Percentiles rank a stretch among this genome's conserved stretches.
Conservation (phyloP, 2,113 vertebrate species). For the Hepsetus odoe region DNA sequence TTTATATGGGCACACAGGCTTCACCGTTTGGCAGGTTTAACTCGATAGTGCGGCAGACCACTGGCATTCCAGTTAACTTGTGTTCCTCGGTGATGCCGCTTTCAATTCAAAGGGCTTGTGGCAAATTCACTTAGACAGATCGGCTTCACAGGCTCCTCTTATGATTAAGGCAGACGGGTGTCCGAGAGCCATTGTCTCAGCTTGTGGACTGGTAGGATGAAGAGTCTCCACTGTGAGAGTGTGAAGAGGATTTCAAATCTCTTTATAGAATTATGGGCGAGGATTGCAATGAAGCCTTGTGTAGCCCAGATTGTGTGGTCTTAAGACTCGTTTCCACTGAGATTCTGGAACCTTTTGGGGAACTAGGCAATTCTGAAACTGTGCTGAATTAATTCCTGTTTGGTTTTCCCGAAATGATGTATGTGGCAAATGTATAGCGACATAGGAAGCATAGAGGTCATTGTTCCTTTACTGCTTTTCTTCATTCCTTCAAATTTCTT, state of each 20-base stretch:
- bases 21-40: constrained; percentile 21
- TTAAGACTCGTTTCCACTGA: not conserved
- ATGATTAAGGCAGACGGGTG: constrained; percentile 43
- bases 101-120: constrained; percentile 33
- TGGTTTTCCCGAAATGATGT: not conserved
- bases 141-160: constrained; percentile 42
- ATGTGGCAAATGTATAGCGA: too few relatives aligned
- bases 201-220: constrained; percentile 13
- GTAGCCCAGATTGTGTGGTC: constrained; percentile 37
- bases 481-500: too few relatives aligned
- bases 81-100: constrained; percentile 7
- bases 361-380: not conserved
- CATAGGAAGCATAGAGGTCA: too few relatives aligned
- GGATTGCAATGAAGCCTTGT: constrained; percentile 16
- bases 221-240: not conserved
- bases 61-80: constrained; percentile 32
- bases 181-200: not conserved
- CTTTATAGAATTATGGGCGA: constrained; percentile 18
- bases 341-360: not conserved
- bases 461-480: too few relatives aligned
- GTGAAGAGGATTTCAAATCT: constrained; percentile 34
- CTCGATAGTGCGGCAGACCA: constrained; percentile 27
- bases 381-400: not conserved
- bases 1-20: constrained; percentile 37
- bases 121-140: constrained; percentile 55